Conservation (phyloP, 2,113 vertebrate species). For the Condylura cristata region DNA sequence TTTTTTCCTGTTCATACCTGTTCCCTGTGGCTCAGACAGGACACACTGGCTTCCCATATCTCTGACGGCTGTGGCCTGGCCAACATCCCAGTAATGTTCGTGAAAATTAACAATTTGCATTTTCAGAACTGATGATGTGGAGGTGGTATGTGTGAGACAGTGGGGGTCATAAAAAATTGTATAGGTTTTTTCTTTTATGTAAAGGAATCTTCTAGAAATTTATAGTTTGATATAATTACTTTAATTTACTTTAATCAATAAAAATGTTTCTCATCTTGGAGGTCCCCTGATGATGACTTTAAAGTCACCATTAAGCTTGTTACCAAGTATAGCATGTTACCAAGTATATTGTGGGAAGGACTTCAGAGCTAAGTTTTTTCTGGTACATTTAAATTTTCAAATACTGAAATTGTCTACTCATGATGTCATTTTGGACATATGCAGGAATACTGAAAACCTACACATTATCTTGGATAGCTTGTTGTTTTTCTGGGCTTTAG, state of each 20-base stretch:
- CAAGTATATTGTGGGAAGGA: not conserved
- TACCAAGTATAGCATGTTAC: not conserved
- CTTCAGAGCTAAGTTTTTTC: not conserved
- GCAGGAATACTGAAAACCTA: conserved; percentile 28
- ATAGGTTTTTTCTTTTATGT: not conserved
- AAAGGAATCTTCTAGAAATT: not conserved
- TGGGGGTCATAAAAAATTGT: not conserved
- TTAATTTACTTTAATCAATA: not conserved
- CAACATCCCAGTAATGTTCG: not conserved
- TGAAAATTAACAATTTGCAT: not conserved
- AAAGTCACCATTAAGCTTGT: not conserved
- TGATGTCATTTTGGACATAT: conserved; percentile 28
- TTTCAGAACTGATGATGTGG: not conserved
- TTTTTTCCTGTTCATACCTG: not conserved
- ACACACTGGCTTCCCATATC: not conserved
- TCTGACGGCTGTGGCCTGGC: not conserved
- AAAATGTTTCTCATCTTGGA: not conserved
- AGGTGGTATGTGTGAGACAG: not conserved
- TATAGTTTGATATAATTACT: not conserved
- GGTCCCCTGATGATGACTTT: not conserved
- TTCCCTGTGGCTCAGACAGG: not conserved
- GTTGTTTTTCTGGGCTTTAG: conserved; percentile 62
- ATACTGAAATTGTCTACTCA: not conserved
- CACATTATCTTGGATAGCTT: conserved; percentile 30
- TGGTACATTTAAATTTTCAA: not conserved